Evolutionary conservation across 2,113 vertebrate species (phyloP).

Genomic region (Hylia prasina): DNA sequence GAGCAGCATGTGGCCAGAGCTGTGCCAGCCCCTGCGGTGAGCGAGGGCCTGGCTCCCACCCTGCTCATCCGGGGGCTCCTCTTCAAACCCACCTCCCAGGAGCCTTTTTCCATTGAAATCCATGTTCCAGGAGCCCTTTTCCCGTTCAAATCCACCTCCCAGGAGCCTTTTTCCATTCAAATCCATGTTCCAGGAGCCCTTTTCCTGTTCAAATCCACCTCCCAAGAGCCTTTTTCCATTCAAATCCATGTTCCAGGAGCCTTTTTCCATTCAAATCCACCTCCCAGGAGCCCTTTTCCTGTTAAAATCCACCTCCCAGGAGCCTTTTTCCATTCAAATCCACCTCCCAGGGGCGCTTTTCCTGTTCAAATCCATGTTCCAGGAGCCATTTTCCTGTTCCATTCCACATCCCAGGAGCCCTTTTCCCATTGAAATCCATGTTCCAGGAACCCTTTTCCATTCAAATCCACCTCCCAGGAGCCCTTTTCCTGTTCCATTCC

Average conservation of each 20-base stretch:
- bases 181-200: too few relatives aligned
- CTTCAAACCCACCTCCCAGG: background rate
- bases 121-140: accelerated
- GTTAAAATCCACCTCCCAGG: too few relatives aligned
- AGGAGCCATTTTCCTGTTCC: background rate
- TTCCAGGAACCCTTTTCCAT: too few relatives aligned
- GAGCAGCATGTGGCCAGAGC: background rate
- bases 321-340: background rate
- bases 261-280: background rate
- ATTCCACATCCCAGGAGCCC: too few relatives aligned
- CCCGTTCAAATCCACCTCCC: background rate
- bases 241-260: background rate
- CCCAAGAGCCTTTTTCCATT: background rate
- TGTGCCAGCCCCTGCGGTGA: background rate
- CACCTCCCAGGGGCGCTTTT: background rate
- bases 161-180: background rate
- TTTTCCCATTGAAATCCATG: background rate
- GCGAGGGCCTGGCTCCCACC: accelerated
- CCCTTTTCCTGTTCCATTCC: background rate
- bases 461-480: background rate
- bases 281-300: background rate
- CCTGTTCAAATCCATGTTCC: background rate
- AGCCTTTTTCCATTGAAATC: background rate
- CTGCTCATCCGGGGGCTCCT: background rate
- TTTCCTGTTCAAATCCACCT: background rate